phyloP scores from a whole-genome alignment of 2,888 invertebrate genomes.

The Athalia circularis region DNA sequence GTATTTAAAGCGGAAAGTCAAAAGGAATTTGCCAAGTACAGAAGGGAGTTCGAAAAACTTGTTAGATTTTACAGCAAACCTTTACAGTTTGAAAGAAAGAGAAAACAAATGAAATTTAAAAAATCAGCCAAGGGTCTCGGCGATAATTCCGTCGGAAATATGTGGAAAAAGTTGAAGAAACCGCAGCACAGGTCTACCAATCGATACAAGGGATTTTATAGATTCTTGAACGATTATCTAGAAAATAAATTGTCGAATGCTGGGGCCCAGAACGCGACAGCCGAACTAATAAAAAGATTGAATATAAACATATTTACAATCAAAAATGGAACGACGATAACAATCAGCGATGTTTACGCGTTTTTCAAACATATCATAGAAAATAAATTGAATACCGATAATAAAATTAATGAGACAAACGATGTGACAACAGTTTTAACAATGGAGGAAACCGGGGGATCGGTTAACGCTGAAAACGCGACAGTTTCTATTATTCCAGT shows the following conservation, averaged over 20 bases:
- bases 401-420: slow-evolving; percentile 47
- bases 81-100: slow-evolving; percentile 58
- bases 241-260: slow-evolving; percentile 65
- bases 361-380: slow-evolving; percentile 74
- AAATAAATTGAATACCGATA: slow-evolving; percentile 64
- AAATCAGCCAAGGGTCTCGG: slow-evolving; percentile 46
- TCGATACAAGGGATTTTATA: slow-evolving; percentile 71
- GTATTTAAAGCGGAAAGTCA: slow-evolving; percentile 67
- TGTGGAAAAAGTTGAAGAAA: slow-evolving; percentile 55
- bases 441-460: slow-evolving; percentile 31
- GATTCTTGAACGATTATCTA: slow-evolving; percentile 70
- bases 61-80: slow-evolving; percentile 71
- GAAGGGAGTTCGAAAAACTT: slow-evolving; percentile 69
- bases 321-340: slow-evolving; percentile 69
- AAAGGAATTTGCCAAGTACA: slow-evolving; percentile 68
- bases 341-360: slow-evolving; percentile 71
- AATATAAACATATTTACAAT: slow-evolving; percentile 68
- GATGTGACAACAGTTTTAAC: slow-evolving; percentile 47
- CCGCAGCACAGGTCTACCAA: slow-evolving; percentile 64
- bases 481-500: not conserved
- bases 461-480: not conserved
- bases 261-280: slow-evolving; percentile 67
- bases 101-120: not conserved
- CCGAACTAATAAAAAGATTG: slow-evolving; percentile 67
- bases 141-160: slow-evolving; percentile 46